phyloP scores from a whole-genome alignment of 2,888 invertebrate genomes.

The Ellobium chinense region DNA sequence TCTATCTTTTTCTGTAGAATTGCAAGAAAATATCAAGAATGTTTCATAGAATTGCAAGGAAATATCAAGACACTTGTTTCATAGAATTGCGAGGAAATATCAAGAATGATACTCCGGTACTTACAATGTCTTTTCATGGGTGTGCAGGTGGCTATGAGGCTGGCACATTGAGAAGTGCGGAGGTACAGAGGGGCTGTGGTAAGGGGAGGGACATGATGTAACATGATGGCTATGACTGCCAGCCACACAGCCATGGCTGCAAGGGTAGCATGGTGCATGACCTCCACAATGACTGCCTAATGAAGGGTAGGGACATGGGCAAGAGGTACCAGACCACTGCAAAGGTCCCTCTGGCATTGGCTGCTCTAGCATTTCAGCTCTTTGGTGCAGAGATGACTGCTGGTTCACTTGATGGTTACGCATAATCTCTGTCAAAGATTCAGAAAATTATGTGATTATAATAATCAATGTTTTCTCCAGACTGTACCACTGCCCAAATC shows the following conservation, averaged over 20 bases:
- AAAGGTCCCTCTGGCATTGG: not conserved
- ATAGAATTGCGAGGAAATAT: too few relatives aligned
- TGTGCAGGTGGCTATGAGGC: not conserved
- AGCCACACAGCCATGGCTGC: not conserved
- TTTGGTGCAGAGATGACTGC: too few relatives aligned
- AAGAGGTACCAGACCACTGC: not conserved
- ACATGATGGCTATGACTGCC: not conserved
- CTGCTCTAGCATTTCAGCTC: not conserved
- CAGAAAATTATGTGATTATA: too few relatives aligned
- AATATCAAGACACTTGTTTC: too few relatives aligned
- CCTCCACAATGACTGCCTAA: not conserved
- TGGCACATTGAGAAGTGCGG: slow-evolving; percentile 1
- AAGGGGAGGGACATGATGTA: not conserved
- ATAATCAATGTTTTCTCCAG: too few relatives aligned
- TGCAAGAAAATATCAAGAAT: too few relatives aligned
- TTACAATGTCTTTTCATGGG: not conserved
- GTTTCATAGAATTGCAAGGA: too few relatives aligned
- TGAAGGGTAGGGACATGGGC: slow-evolving; percentile 4
- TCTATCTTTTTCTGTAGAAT: too few relatives aligned
- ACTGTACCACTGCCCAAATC: too few relatives aligned
- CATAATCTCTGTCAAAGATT: too few relatives aligned
- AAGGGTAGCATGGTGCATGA: not conserved
- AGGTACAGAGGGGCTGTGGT: not conserved
- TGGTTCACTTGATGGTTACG: too few relatives aligned
- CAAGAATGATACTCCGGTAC: not conserved